These are phyloP conservation scores for Matsumurasca onukii DNA, from an alignment of 1,140 invertebrate genomes.

Conservation along the genomic window DNA sequence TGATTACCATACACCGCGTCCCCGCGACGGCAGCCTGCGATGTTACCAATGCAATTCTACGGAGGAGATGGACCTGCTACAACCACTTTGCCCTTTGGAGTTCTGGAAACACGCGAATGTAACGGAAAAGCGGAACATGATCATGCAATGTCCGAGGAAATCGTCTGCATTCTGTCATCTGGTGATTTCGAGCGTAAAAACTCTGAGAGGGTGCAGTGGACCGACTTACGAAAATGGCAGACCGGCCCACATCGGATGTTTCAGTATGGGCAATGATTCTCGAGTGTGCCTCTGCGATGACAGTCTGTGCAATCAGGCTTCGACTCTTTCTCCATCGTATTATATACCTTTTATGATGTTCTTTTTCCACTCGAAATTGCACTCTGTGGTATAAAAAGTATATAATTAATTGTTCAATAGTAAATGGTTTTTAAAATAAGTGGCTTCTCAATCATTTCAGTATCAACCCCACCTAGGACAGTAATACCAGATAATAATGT, in stretches of 20 bases:
- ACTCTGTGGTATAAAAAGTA: no score
- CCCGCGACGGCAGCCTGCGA: conserved; percentile 6
- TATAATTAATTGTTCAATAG: no score
- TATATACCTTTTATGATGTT: no score
- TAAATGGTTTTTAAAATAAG: no score
- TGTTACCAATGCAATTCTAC: conserved; percentile 24
- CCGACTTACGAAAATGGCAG: conserved; percentile 8
- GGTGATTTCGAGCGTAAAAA: background rate
- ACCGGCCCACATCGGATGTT: conserved; percentile 13
- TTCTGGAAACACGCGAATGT: conserved; percentile 20
- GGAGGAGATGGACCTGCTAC: background rate
- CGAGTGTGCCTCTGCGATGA: conserved; percentile 4
- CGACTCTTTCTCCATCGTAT: background rate
- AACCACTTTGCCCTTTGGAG: background rate
- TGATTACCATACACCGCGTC: background rate
- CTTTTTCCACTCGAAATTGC: no score
- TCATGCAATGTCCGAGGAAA: conserved; percentile 20
- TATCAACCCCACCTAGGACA: no score
- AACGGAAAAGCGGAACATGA: conserved; percentile 17
- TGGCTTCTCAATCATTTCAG: no score
- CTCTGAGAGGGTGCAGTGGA: conserved; percentile 3
- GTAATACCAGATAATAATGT: no score
- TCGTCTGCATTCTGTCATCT: conserved; percentile 18
- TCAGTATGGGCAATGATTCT: background rate
- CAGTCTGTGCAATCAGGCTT: conserved; percentile 10